A percentile compares a stretch with the other conserved stretches of the same genome.
These are phyloP conservation scores for Mixornis gularis DNA, from an alignment of 2,113 vertebrate genomes.

Conservation along the genomic window DNA sequence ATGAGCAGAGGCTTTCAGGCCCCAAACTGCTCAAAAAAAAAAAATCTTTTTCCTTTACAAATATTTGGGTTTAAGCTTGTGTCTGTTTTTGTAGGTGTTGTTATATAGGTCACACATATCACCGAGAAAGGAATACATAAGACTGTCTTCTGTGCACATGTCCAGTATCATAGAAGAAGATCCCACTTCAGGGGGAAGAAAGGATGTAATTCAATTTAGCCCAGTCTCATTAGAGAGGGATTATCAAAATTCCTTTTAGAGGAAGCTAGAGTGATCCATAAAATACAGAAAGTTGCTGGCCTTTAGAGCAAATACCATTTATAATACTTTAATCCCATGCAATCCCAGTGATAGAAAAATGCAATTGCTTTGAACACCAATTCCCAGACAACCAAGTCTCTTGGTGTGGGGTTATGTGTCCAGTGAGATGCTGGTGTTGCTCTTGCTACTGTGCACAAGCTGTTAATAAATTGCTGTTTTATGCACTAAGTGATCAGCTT, in stretches of 20 bases:
- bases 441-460: neutral
- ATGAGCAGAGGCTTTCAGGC: neutral
- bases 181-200: neutral
- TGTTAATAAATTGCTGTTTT: neutral
- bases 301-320: conserved; percentile 10
- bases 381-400: neutral
- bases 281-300: neutral
- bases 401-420: neutral
- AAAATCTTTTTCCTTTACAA: neutral
- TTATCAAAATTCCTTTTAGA: conserved; percentile 20
- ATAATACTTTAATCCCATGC: conserved; percentile 23
- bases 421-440: neutral
- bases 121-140: neutral
- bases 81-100: neutral
- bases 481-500: neutral
- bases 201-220: conserved; percentile 11
- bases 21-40: neutral
- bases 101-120: neutral
- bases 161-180: neutral
- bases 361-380: neutral
- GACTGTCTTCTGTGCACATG: accelerated
- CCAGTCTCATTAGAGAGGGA: neutral
- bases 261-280: neutral
- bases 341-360: conserved; percentile 21
- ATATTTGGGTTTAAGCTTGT: neutral